Base-by-base conservation (phyloP, 2,888 invertebrate species). In the Argynnis bischoffii region DNA sequence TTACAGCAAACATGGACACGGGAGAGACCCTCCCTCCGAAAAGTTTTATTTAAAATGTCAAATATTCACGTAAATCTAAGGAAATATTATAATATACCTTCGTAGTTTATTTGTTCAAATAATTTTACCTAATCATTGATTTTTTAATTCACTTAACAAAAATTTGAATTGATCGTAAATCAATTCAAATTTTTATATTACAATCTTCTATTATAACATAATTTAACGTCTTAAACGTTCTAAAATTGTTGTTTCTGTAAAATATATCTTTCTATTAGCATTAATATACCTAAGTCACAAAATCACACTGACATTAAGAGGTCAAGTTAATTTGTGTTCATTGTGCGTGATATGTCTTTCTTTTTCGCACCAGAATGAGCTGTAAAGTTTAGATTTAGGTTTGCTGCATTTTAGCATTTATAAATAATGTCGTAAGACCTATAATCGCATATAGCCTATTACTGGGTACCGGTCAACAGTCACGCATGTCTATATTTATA, bases 241-340 rank as follows among this genome's bases (percentile, higher is more conserved):
- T 41, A 41, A 41, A 41, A 41, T 41, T 2, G 8, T 41, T 11
- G 50, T 50, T n/a, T 50, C 2, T 50, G 50, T 50, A 16, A 8
- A 50, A 50, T n/a, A 50, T 50, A 16, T 35, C 1, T 41, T 41
- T 41, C 35, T 41, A 41, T 41, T 41, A 41, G 11, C 8, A 41
- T 41, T 11, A 41, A 8, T 41, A 41, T 41, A 26, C 26, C 26
- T 35, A 60, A 57, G 21, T 55, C 48, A 35, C 55, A 63, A 69
- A 69, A 47, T 55, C 41, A 69, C 48, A 54, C 63, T 63, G 51
- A 66, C 60, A 64, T 55, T 55, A 60, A 26, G 66, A 61, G 71
- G 69, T 69, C 67, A 67, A 48, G 64, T 65, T 59, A 67, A 72
- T 72, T 69, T 69, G 56, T 63, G 67, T 55, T 66, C 67, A 69